Conservation (phyloP, 2,113 vertebrate species). For the Corythoichthys haematopterus region DNA sequence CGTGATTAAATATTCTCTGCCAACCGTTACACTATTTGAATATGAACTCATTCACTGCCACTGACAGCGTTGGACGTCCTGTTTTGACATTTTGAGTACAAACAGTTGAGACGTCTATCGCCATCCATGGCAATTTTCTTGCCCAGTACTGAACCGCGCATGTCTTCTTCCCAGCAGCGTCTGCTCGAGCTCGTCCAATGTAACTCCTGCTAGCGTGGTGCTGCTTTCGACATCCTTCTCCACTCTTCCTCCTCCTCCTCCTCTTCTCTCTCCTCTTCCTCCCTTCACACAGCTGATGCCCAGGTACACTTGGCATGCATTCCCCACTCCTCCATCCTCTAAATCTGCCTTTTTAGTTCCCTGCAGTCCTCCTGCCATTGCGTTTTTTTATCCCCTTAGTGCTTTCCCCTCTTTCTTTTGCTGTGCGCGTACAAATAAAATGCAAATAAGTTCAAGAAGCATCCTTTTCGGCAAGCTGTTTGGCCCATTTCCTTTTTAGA, state of each 20-base stretch:
- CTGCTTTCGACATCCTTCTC: constrained; percentile 74
- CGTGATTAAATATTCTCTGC: constrained; percentile 7
- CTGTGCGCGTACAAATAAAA: constrained; percentile 6
- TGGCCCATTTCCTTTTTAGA: constrained; percentile 19
- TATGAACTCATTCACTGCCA: too few relatives aligned
- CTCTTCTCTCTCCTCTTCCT: constrained; percentile 66
- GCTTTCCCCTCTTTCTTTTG: background rate
- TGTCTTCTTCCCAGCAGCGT: constrained; percentile 59
- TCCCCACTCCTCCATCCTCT: constrained; percentile 9
- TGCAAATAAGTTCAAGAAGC: constrained; percentile 14
- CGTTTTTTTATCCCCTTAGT: constrained; percentile 3
- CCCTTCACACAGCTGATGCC: constrained; percentile 68
- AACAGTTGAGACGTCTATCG: background rate
- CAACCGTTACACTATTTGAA: background rate
- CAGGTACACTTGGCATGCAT: constrained; percentile 67
- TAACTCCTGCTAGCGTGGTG: constrained; percentile 69
- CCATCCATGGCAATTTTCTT: constrained; percentile 27
- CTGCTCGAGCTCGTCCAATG: constrained; percentile 67
- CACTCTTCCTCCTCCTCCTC: constrained; percentile 67
- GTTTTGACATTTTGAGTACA: too few relatives aligned
- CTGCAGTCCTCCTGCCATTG: constrained; percentile 10
- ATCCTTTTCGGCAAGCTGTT: constrained; percentile 18
- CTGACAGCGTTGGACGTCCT: too few relatives aligned
- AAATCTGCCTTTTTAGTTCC: constrained; percentile 3
- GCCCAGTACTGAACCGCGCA: constrained; percentile 11